A percentile compares a stretch with the other conserved stretches of the same genome.
Conservation (phyloP, 2,888 invertebrate species). For the Pachymerium ferrugineum region DNA sequence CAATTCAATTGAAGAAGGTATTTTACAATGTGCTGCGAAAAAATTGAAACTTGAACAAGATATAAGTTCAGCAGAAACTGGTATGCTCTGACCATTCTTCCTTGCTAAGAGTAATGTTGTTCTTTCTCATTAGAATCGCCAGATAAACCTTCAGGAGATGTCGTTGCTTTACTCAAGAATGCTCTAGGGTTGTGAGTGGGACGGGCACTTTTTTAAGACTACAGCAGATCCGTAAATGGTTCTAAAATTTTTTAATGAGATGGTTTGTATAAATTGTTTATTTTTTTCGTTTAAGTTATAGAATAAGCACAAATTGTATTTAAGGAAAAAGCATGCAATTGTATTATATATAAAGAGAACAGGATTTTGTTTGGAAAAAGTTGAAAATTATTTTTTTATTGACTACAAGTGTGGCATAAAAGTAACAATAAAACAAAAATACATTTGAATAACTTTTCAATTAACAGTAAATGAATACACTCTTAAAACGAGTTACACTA, state of each 20-base stretch:
- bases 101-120: neutral
- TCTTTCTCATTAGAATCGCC: slow-evolving; percentile 39
- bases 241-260: neutral
- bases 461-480: no score
- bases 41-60: slow-evolving; percentile 88
- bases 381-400: neutral
- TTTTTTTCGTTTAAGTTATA: neutral
- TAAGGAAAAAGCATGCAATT: neutral
- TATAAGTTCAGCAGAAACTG: slow-evolving; percentile 61
- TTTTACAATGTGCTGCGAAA: slow-evolving; percentile 80
- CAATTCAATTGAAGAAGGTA: slow-evolving; percentile 87
- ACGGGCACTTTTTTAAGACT: no score
- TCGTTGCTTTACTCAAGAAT: slow-evolving; percentile 70
- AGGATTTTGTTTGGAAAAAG: neutral
- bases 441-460: no score
- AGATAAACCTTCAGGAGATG: slow-evolving; percentile 53
- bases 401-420: neutral
- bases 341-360: neutral
- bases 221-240: no score
- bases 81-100: slow-evolving; percentile 44
- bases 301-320: neutral
- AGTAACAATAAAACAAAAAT: neutral
- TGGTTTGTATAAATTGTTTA: neutral
- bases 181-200: slow-evolving; percentile 59
- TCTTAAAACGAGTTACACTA: neutral